Evolutionary conservation across 2,113 vertebrate species (phyloP), one percentile per base, ranked within the genome.

Genomic region (Brienomyrus brachyistius): DNA sequence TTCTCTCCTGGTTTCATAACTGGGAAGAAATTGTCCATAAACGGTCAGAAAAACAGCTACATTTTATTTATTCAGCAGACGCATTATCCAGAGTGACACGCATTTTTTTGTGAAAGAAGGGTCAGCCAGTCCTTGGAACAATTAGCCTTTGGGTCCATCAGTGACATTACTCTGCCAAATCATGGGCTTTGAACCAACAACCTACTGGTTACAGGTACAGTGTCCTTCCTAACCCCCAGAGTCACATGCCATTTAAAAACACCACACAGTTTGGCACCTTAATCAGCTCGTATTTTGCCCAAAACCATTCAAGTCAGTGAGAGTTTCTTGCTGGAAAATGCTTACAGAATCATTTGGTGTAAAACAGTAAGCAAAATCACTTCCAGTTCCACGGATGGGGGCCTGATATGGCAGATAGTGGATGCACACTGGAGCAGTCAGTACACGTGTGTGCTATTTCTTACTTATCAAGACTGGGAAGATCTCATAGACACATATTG

Each of bases 311-410:
- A 19, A 10, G 15, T 82, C 74, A 51, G 70, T 31, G 80, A 40
- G 3, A 52, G 31, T 23, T n/a, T n/a, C 47, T 11, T 35, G 45
- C 19, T 89, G 66, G 48, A 82, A 89, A 89, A 52, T 80, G 27
- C 88, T 80, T 52, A 82, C 50, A 54, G 70, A 89, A 52, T 11
- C 43, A 21, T 23, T 89, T 54, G 31, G 48, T 80, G 17, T 54
- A 54, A 54, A 70, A 82, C 66, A 54, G 66, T 82, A 89, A 89
- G 50, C 88, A 82, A 80, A 80, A 40, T 56, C 50, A 70, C 66
- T 82, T 80, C 47, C 31, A 43, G 27, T 82, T 54, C 9, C 4
- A 40, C 21, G 23, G 5, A 23, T 3, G 8, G 19, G 52, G 48
- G 56, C 50, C 7, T 54, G 40, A 54, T 40, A 82, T n/a, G 23